A percentile compares a stretch with the other conserved stretches of the same genome.
Evolutionary conservation across 2,797 vertebrate genomes (phyloP).

Genomic region (Mormyrops attenuatus): DNA sequence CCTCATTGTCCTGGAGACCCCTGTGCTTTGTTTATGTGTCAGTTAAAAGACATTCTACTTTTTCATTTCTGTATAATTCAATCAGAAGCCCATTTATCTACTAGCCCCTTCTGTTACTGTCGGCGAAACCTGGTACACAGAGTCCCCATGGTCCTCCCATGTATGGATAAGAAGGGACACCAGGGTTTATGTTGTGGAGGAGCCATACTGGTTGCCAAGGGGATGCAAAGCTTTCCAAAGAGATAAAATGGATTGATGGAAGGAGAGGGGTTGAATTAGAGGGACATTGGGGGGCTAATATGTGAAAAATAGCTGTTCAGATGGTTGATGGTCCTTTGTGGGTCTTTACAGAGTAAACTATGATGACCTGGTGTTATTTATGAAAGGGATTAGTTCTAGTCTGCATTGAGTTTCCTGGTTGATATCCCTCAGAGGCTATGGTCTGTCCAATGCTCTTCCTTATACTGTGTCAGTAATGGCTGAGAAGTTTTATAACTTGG

Average conservation of each 20-base stretch:
- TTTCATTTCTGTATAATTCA: not conserved
- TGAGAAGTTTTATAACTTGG: not conserved
- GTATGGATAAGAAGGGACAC: slow-evolving; percentile 10
- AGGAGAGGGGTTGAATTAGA: slow-evolving; percentile 27
- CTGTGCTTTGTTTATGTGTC: not conserved
- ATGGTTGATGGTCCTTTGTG: slow-evolving; percentile 9
- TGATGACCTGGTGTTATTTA: slow-evolving; percentile 14
- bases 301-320: slow-evolving; percentile 19
- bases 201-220: slow-evolving; percentile 30
- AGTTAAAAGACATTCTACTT: not conserved
- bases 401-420: not conserved
- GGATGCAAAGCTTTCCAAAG: slow-evolving; percentile 22
- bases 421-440: not conserved
- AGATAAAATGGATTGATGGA: slow-evolving; percentile 15
- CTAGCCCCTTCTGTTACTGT: not conserved
- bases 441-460: not conserved
- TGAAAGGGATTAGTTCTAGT: not conserved
- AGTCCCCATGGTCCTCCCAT: slow-evolving; percentile 9
- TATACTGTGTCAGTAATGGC: not conserved
- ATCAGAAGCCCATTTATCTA: not conserved
- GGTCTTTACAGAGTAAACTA: not conserved
- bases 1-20: not conserved
- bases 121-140: not conserved
- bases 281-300: slow-evolving; percentile 24
- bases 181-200: slow-evolving; percentile 29